Evolutionary conservation across 2,113 vertebrate genomes (phyloP), one percentile per base, ranked within the genome.

Genomic region (Physeter macrocephalus): DNA sequence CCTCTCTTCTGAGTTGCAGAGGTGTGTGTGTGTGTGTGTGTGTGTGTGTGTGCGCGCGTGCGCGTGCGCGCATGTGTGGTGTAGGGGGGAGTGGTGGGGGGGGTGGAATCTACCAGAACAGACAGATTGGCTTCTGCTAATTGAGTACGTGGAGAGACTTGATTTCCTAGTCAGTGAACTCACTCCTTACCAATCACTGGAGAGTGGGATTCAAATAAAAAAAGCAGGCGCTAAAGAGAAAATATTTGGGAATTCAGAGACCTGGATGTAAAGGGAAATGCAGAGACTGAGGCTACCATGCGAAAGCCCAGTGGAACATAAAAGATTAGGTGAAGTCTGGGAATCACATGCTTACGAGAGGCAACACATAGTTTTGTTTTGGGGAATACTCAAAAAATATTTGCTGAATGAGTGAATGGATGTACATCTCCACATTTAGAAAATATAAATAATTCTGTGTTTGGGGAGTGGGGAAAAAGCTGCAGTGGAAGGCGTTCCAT

Each of bases 71-170:
- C 12, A 61, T 43, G 31, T 0, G 0, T 18, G 41, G 41, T 4
- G 18, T 29, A 77, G 43, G 11, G 29, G 74, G 49, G 74, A 43
- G 43, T 5, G 31, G n/a, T n/a, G 49, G 8, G 9, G 2, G 61
- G 18, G 62, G 52, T 64, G 34, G 8, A 57, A 25, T n/a, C 52
- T 66, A 62, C 23, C 27, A 71, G 75, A 82, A 86, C 49, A 72
- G 62, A 90, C 17, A 88, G 61, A 80, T 49, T 90, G 81, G 29
- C 46, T 96, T 93, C 71, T 83, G 57, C 72, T 93, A 81, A 67
- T 29, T 93, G 61, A 62, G 82, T 86, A 72, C 83, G 31, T 57
- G 8, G 29, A 81, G 41, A 91, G 94, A 85, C 67, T 86, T 67
- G 86, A 88, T 86, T 84, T 81, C 78, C 59, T 39, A 14, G 31